Evolutionary conservation across 2,888 invertebrate species (phyloP).

Genomic region (Pseudeuparius sepicola): DNA sequence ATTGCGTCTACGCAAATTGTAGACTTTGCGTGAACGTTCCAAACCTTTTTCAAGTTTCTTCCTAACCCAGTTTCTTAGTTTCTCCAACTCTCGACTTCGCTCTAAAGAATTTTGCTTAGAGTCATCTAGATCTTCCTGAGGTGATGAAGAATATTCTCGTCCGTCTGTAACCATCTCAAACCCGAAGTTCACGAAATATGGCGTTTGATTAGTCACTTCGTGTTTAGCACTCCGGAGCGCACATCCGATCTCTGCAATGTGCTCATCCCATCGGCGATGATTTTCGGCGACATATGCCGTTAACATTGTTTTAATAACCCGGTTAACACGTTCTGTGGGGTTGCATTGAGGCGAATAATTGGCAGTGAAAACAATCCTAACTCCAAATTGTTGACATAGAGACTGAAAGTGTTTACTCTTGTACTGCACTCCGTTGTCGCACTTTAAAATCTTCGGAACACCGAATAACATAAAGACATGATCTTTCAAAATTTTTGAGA

Average conservation of each 20-base stretch:
- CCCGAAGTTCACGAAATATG: slow-evolving; percentile 16
- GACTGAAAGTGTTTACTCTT: too few species aligned
- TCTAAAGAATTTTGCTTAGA: background rate
- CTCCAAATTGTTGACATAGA: too few species aligned
- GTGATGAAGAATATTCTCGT: slow-evolving; percentile 4
- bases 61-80: slow-evolving; percentile 8
- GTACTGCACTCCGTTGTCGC: too few species aligned
- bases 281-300: slow-evolving; percentile 21
- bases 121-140: background rate
- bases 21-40: slow-evolving; percentile 12
- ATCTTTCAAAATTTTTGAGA: too few species aligned
- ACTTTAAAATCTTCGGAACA: too few species aligned
- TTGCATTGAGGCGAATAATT: too few species aligned
- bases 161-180: slow-evolving; percentile 14
- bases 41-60: slow-evolving; percentile 11
- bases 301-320: slow-evolving; percentile 21
- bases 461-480: too few species aligned
- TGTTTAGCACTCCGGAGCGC: slow-evolving; percentile 8
- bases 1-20: slow-evolving; percentile 17
- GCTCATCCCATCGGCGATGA: slow-evolving; percentile 15
- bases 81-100: background rate
- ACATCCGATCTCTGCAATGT: slow-evolving; percentile 6
- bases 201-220: slow-evolving; percentile 11
- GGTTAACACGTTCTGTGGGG: slow-evolving; percentile 15
- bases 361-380: too few species aligned